Evolutionary conservation across 2,888 invertebrate genomes (phyloP), one percentile per base, ranked within the genome.

Genomic region (Schrankia costaestrigalis): DNA sequence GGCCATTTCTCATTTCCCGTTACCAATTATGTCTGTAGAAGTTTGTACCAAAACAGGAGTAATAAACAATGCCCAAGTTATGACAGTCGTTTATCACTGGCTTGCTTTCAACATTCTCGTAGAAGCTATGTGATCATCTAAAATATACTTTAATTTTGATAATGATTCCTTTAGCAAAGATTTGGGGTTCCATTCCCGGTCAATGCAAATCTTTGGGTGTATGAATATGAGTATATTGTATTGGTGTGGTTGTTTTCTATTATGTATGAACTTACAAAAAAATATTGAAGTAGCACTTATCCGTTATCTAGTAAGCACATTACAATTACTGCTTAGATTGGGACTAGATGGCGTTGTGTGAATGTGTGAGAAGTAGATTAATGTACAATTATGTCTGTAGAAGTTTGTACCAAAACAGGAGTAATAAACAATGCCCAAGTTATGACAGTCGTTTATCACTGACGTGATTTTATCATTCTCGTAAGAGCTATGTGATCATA

Each of bases 41-140:
- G 21, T 21, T 21, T 21, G 8, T 21, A n/a, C 9, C 21, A 21
- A 21, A 21, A 21, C 10, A 21, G 10, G 21, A 21, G 21, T 21
- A 21, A 21, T 21, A 21, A 21, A 21, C 21, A 21, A 21, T 21
- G n/a, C 21, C 21, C n/a, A 21, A 21, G 21, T 21, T 21, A n/a
- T 21, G 21, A 21, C 21, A 21, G 21, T 21, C 21, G 9, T n/a
- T 21, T 21, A 21, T 21, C 21, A 21, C 21, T 21, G 21, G 21
- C n/a, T 21, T 21, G 21, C 9, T n/a, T 21, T 21, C 10, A 9
- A 21, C 21, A 21, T 21, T 21, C 1, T 10, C 21, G 10, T 21
- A 9, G 10, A 21, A 21, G 21, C 10, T 21, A 21, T 21, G 21
- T 21, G 10, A 21, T 8, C 3, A 21, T 1, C 21, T 9, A 7